A percentile compares a stretch with the other conserved stretches of the same genome.
Conservation (phyloP, 1,140 invertebrate species). For the Proctacanthus coquilletti region DNA sequence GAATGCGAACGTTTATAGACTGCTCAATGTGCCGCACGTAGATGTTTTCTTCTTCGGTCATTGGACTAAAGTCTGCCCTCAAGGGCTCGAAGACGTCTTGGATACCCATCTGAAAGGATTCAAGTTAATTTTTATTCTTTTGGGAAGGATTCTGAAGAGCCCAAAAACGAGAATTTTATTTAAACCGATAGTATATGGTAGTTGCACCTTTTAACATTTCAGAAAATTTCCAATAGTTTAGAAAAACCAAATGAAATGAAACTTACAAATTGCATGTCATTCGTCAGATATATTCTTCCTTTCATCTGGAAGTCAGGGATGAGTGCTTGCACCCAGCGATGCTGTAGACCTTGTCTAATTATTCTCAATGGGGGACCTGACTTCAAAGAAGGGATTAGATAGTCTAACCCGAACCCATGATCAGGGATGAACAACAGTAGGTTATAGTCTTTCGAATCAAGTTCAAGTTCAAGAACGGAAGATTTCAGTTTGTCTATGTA, state of each 20-base stretch:
- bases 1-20: conserved; percentile 60
- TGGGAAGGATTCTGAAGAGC: too few species aligned
- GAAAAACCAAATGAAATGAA: too few species aligned
- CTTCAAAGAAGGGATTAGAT: conserved; percentile 23
- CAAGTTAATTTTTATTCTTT: too few species aligned
- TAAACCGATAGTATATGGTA: too few species aligned
- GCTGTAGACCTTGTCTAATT: conserved; percentile 46
- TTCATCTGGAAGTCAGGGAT: conserved; percentile 63
- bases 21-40: conserved; percentile 69
- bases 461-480: conserved; percentile 52
- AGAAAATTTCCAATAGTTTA: too few species aligned
- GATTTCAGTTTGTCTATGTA: conserved; percentile 54
- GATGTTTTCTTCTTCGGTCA: conserved; percentile 54
- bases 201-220: too few species aligned
- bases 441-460: conserved; percentile 51
- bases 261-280: conserved; percentile 58
- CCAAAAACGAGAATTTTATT: too few species aligned
- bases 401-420: conserved; percentile 29
- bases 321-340: conserved; percentile 50
- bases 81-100: conserved; percentile 60
- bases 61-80: conserved; percentile 53
- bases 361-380: conserved; percentile 38
- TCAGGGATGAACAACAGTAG: conserved; percentile 41
- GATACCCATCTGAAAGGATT: conserved; percentile 55
- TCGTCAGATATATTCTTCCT: conserved; percentile 58